Evolutionary conservation across 2,888 invertebrate species (phyloP).

Genomic region (Taphrorychus bicolor): DNA sequence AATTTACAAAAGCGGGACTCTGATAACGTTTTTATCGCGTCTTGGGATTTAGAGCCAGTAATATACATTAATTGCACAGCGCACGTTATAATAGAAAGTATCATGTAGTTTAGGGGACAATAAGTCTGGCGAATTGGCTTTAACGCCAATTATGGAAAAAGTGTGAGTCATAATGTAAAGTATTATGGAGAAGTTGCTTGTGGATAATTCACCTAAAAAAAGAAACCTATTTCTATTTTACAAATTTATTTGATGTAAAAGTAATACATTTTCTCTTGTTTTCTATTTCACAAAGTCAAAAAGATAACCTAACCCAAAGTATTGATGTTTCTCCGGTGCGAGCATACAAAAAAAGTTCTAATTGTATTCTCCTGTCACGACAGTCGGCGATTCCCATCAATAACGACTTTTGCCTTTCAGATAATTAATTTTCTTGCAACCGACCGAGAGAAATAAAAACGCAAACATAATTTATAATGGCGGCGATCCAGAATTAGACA

Average conservation of each 20-base stretch:
- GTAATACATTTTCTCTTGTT: too few relatives aligned
- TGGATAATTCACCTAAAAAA: too few relatives aligned
- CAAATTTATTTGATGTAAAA: too few relatives aligned
- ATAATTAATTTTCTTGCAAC: constrained; percentile 28
- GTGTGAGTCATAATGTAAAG: too few relatives aligned
- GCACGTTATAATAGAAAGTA: constrained; percentile 39
- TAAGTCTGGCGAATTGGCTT: too few relatives aligned
- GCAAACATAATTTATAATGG: constrained; percentile 31
- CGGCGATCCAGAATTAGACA: constrained; percentile 17
- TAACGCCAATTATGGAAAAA: too few relatives aligned
- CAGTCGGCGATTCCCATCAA: constrained; percentile 19
- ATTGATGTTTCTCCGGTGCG: constrained; percentile 8
- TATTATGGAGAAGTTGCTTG: too few relatives aligned
- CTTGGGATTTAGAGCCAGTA: constrained; percentile 48
- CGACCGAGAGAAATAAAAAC: constrained; percentile 25
- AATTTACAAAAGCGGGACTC: constrained; percentile 49
- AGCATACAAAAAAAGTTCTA: constrained; percentile 21
- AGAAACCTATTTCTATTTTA: too few relatives aligned
- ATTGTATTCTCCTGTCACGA: constrained; percentile 23
- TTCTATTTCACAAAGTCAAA: too few relatives aligned
- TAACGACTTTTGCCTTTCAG: constrained; percentile 32
- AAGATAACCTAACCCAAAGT: too few relatives aligned
- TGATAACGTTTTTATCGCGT: constrained; percentile 51
- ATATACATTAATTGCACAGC: constrained; percentile 47
- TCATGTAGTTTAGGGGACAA: constrained; percentile 17